Base-by-base conservation (phyloP, 2,113 vertebrate genomes). In the Myxocyprinus asiaticus region DNA sequence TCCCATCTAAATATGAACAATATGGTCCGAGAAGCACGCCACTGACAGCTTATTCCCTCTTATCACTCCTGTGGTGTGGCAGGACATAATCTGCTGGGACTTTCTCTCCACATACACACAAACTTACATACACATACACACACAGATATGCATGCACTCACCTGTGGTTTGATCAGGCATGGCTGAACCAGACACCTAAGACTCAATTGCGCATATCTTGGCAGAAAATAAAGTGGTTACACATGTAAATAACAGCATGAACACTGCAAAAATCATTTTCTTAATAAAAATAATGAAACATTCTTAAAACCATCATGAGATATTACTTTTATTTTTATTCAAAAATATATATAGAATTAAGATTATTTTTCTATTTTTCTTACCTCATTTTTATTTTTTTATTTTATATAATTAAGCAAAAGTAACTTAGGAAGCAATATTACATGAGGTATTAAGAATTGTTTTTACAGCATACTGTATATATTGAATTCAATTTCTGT, bases 1-100 rank as follows among this genome's bases (percentile, higher is more conserved):
- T 89, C 92, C 92, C 91, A 92, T 93, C 90, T 92, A 92, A 92
- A 93, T 91, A 91, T 91, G 93, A 94, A 81, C 89, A 90, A 90
- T 86, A 92, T 88, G 88, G 75, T 84, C 83, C 67, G 71, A 70
- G 58, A 63, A 88, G 88, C 87, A 68, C 83, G 79, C 84, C 6
- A 4, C 90, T 90, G 88, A 89, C 84, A 88, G 84, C 88, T 90
- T 88, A 88, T 90, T 91, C 89, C 87, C 88, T 84, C 86, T 89
- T 91, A 88, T 90, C 88, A 83, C 86, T 81, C 77, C 87, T 84
- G 80, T 8, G 9, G 33, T 81, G 86, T 79, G 83, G 44, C 73
- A 0, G 85, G 82, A 86, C 87, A 87, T 88, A 88, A 89, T 90
- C 84, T 84, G 80, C 73, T 71, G 74, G 80, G 63, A 80, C 67